Evolutionary conservation across 2,888 invertebrate species (phyloP).

Genomic region (Esperia sulphurella): DNA sequence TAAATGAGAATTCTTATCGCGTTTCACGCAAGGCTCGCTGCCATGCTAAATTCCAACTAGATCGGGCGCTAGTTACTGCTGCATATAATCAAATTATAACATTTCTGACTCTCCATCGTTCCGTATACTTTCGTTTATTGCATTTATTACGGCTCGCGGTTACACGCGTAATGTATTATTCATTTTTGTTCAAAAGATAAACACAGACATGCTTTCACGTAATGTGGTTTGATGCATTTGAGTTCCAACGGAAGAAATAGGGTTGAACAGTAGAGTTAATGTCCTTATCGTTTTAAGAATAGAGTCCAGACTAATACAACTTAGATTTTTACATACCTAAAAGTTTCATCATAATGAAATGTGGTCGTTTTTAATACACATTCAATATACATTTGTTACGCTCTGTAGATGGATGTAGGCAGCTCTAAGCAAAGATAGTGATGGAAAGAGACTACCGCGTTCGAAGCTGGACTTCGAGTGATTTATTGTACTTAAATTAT

Average conservation of each 20-base stretch:
- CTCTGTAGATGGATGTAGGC: not conserved
- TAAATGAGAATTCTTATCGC: not conserved
- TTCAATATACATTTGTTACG: not conserved
- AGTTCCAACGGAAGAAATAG: not conserved
- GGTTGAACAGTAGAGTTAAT: not conserved
- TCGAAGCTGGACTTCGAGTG: slow-evolving; percentile 46
- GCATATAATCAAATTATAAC: not conserved
- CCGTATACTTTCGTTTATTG: slow-evolving; percentile 39
- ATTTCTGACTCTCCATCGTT: slow-evolving; percentile 1
- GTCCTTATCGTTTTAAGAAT: not conserved
- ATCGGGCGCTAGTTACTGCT: too few species aligned
- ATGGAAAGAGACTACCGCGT: slow-evolving; percentile 2
- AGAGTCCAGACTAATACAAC: too few species aligned
- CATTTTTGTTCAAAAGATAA: slow-evolving; percentile 13
- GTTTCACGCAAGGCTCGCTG: not conserved
- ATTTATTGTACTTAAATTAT: slow-evolving; percentile 18
- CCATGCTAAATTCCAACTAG: not conserved
- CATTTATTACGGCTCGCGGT: slow-evolving; percentile 35
- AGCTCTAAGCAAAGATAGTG: too few species aligned
- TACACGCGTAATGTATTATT: slow-evolving; percentile 32
- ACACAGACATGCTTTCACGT: not conserved
- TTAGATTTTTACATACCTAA: too few species aligned
- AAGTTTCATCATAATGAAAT: too few species aligned
- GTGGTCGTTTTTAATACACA: too few species aligned
- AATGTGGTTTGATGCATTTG: slow-evolving; percentile 1